Base-by-base conservation (phyloP, 2,113 vertebrate species). In the Isichthys henryi region DNA sequence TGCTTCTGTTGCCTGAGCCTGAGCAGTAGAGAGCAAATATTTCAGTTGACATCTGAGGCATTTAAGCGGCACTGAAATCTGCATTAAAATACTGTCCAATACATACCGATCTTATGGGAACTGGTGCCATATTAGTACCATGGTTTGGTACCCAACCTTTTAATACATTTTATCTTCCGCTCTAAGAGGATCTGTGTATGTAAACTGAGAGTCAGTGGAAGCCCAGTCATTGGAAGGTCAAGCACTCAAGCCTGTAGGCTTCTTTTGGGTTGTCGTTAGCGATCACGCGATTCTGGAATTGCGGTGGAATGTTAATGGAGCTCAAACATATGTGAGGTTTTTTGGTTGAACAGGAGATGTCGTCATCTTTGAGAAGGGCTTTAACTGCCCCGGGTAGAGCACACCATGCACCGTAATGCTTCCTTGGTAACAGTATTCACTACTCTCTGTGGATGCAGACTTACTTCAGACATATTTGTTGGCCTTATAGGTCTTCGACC, bases 401-500 rank as follows among this genome's bases (percentile, higher is more conserved):
- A n/a, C 39, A 13, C 17, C 77, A 23, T 21, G 35, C 6, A 45
- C 19, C 43, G 19, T 86, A 15, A 52, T 35, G 27, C n/a, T 35
- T 5, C n/a, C 52, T 52, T 35, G 80, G 8, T 43, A n/a, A 83
- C 21, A 7, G 39, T 85, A 13, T 86, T n/a, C 15, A 7, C 19
- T 31, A 9, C 4, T 48, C 39, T 84, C 2, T 13, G 43, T 35
- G 15, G 19, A 5, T 46, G 19, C 8, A 31, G n/a, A 52, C 85
- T 87, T 15, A 56, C 6, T 31, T 17, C 46, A 46, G 21, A 49
- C 45, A 49, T 50, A 2, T 35, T 39, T 43, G 62, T 52, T 74
- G 3, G 11, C 21, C n/a, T 48, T 89, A n/a, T 93, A 99, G 98
- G 98, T 99, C 43, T 99, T 99, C 95, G 98, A 99, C 96, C 97